Evolutionary conservation across 2,113 vertebrate genomes (phyloP).

Genomic region (Channa argus): DNA sequence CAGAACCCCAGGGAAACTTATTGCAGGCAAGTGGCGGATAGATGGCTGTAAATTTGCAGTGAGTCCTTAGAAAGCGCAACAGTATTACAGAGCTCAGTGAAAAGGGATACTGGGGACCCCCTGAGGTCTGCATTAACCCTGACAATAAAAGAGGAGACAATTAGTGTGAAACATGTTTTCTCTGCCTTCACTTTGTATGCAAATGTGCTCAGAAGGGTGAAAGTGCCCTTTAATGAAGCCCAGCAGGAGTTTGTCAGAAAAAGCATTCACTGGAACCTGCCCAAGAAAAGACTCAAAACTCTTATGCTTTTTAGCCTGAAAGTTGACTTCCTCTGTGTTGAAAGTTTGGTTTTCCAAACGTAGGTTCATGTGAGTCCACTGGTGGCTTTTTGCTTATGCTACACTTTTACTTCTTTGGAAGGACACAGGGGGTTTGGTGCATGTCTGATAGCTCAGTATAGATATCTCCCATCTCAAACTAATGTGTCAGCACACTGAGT

Average conservation of each 20-base stretch:
- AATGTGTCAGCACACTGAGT: conserved; percentile 60
- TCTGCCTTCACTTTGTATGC: conserved; percentile 87
- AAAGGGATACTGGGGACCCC: conserved; percentile 79
- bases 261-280: conserved; percentile 67
- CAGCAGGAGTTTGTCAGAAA: conserved; percentile 77
- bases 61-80: conserved; percentile 78
- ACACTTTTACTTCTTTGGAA: conserved; percentile 37
- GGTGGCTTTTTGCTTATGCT: conserved; percentile 51
- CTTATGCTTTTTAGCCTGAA: conserved; percentile 49
- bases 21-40: conserved; percentile 76
- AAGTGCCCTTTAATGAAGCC: conserved; percentile 82
- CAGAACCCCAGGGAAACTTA: conserved; percentile 60
- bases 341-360: conserved; percentile 63
- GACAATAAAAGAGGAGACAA: conserved; percentile 83
- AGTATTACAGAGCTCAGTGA: conserved; percentile 72
- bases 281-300: conserved; percentile 64
- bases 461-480: conserved; percentile 30
- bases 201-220: conserved; percentile 83
- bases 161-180: conserved; percentile 86
- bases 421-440: conserved; percentile 42
- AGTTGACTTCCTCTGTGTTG: conserved; percentile 67
- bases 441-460: conserved; percentile 34
- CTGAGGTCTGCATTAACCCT: conserved; percentile 84
- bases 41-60: conserved; percentile 82
- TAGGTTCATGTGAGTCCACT: conserved; percentile 55